Percentiles rank a stretch among this genome's conserved stretches.
Conservation (phyloP, 1,140 invertebrate genomes). For the Platorchestia sp. region DNA sequence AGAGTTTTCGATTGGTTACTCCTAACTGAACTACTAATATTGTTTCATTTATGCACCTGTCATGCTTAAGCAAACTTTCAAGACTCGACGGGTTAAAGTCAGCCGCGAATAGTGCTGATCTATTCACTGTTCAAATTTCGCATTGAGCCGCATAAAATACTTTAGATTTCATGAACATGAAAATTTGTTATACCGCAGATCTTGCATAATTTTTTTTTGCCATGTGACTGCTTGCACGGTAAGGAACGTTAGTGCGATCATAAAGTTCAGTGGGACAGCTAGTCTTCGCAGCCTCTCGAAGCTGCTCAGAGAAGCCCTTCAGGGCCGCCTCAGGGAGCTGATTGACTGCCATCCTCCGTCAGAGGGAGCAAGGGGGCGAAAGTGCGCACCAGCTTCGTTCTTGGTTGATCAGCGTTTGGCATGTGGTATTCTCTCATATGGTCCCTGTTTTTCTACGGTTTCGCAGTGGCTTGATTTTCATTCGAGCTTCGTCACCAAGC, state of each 20-base stretch:
- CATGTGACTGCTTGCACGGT: background rate
- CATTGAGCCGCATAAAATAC: background rate
- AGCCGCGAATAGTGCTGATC: background rate
- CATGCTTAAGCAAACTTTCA: too few relatives aligned
- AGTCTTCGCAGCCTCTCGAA: background rate
- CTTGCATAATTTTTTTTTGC: too few relatives aligned
- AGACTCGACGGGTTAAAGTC: too few relatives aligned
- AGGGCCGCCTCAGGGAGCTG: background rate
- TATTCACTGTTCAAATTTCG: background rate
- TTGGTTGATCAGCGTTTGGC: background rate
- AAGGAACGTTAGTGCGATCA: background rate
- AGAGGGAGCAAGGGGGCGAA: background rate
- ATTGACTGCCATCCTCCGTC: background rate
- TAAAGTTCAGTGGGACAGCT: background rate
- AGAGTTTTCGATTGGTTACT: too few relatives aligned
- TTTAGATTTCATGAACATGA: background rate
- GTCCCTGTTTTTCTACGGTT: background rate
- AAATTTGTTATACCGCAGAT: too few relatives aligned
- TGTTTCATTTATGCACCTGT: too few relatives aligned
- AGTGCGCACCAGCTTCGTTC: background rate
- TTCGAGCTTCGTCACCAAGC: background rate
- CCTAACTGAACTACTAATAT: too few relatives aligned
- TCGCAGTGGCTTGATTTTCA: background rate
- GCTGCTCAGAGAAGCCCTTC: slow-evolving; percentile 40
- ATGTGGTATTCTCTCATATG: background rate